A percentile compares a stretch with the other conserved stretches of the same genome.
Conservation (phyloP, 2,797 vertebrate species). For the Paedocypris micromegethes region DNA sequence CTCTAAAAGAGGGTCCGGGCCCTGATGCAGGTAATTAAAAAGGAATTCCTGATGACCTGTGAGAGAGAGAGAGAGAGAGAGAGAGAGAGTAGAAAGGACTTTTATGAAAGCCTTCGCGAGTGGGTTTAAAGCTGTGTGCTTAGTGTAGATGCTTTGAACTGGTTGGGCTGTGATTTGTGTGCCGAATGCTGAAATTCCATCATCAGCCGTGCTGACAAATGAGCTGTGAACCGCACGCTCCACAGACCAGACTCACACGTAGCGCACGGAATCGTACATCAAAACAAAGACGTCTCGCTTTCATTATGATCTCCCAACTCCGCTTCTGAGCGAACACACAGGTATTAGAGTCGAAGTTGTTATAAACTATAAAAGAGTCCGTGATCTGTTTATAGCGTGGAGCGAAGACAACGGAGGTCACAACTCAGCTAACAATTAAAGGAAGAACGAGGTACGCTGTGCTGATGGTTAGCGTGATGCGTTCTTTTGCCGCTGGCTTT, state of each 20-base stretch:
- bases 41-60: conserved; percentile 51
- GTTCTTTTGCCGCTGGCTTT: conserved; percentile 18
- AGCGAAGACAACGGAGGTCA: conserved; percentile 49
- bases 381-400: conserved; percentile 9
- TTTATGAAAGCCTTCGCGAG: conserved; percentile 38
- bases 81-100: not conserved
- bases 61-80: conserved; percentile 27
- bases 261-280: conserved; percentile 40
- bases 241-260: conserved; percentile 33
- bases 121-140: conserved; percentile 50
- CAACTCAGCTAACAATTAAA: conserved; percentile 45
- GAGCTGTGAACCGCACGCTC: conserved; percentile 25
- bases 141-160: conserved; percentile 59
- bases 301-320: conserved; percentile 42
- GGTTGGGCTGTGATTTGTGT: conserved; percentile 47
- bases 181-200: conserved; percentile 42
- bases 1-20: conserved; percentile 34
- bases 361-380: conserved; percentile 29
- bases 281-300: conserved; percentile 43
- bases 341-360: conserved; percentile 30
- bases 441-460: conserved; percentile 14
- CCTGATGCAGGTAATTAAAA: conserved; percentile 60
- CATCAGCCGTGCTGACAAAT: conserved; percentile 44
- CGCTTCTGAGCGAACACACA: conserved; percentile 8
- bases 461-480: conserved; percentile 9